These are phyloP conservation scores for Cryptotis parvus DNA, from an alignment of 2,113 vertebrate genomes.

Conservation along the genomic window DNA sequence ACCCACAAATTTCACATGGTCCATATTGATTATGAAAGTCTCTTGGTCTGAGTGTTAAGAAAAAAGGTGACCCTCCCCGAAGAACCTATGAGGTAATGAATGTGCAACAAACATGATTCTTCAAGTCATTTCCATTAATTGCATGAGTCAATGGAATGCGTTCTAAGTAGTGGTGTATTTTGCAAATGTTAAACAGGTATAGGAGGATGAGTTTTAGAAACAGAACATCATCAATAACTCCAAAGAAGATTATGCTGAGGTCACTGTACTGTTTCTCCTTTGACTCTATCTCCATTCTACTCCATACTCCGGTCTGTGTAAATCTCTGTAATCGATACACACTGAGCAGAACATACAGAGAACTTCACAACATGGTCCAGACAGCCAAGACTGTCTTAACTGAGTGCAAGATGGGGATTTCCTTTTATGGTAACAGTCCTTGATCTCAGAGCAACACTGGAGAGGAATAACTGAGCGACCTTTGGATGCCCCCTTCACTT, in stretches of 20 bases:
- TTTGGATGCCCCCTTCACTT: not conserved
- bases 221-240: not conserved
- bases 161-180: not conserved
- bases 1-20: not conserved
- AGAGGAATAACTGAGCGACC: not conserved
- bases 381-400: not conserved
- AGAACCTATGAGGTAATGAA: not conserved
- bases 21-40: no score
- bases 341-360: not conserved
- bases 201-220: not conserved
- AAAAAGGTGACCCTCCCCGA: not conserved
- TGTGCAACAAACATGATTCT: not conserved
- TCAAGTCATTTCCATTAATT: not conserved
- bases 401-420: not conserved
- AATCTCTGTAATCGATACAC: not conserved
- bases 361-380: rapidly evolving
- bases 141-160: not conserved
- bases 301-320: not conserved
- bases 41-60: not conserved
- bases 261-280: not conserved
- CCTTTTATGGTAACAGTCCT: not conserved
- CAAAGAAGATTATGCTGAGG: not conserved
- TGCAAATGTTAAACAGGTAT: not conserved
- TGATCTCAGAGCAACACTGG: not conserved
- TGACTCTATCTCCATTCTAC: not conserved